Base-by-base conservation (phyloP, 2,888 invertebrate species). In the Lomographa bimaculata region DNA sequence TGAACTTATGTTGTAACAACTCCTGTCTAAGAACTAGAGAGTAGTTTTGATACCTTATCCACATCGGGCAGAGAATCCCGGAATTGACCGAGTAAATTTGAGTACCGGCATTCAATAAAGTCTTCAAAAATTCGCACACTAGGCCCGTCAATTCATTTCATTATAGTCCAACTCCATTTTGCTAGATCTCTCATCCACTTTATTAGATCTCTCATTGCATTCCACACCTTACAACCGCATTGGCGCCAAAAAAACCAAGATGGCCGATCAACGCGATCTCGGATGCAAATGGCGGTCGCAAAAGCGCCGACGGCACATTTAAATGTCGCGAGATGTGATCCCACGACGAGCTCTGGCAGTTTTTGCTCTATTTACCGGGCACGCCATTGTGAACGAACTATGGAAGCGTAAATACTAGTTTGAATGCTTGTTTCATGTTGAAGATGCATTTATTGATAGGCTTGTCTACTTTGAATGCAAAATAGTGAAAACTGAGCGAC, bases 281-380 rank as follows among this genome's bases (percentile, higher is more conserved):
- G 63, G 71, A 85, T 85, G 86, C 85, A 85, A 86, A 86, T 85
- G 77, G 73, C 71, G 65, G 66, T 50, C 57, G 69, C 74, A 79
- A 86, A 85, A 76, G 83, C 70, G 71, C 82, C 84, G 84, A 81
- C 81, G 60, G 67, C 79, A 71, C 79, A 83, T 85, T 84, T 81
- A 79, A 80, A 83, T 82, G 84, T 85, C 83, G 72, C 75, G 56
- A 68, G 68, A 50, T 56, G 52, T 29, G 46, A 54, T 52, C 49
- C 49, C 23, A 62, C 72, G 79, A 74, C 64, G 69, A 60, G 64
- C 12, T 21, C 12, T 32, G 26, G 7, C 17, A 24, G 17, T 64
- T 79, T 82, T 85, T 85, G 76, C 68, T 83, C 80, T 83, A 79
- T 85, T 85, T 84, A 76, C 67, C 68, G 72, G 64, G 54, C 39